Evolutionary conservation across 2,797 vertebrate genomes (phyloP), one percentile per base, ranked within the genome.

Genomic region (Microcaecilia unicolor): DNA sequence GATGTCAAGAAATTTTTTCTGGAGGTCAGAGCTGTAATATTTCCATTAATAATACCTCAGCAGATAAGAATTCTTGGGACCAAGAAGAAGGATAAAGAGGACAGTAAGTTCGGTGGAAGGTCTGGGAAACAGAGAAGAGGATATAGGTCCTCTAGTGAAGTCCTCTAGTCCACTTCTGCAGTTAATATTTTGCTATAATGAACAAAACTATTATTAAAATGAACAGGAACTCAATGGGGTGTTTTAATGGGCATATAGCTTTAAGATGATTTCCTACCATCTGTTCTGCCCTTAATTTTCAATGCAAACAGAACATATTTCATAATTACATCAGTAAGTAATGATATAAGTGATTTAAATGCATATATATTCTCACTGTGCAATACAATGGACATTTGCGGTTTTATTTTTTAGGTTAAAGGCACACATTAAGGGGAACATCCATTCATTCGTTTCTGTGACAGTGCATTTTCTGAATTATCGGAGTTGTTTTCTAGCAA

Each of bases 251-350:
- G 78, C 78, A 58, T 71, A 73, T 58, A 77, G 70, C 78, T 78
- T 80, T 74, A 72, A 76, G 76, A 44, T 36, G 63, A 74, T 49
- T 72, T 53, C 73, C 74, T 51, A 23, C 80, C 78, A 83, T 84
- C 80, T 83, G 81, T 72, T 83, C 74, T 53, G 51, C 39, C 55
- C 64, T 70, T 76, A 52, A 74, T 81, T 78, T 53, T 62, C 66
- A 72, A 81, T 74, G 73, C 74, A 74, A 61, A 67, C 76, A 64
- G 73, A 72, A 61, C 70, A 78, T 80, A 79, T 78, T 83, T 81
- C 76, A 81, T 72, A 78, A 81, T 81, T 78, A 79, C 78, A 81
- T 81, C 77, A 84, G 78, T 83, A 84, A 78, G 74, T 81, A 83
- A 81, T 81, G 75, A 73, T 80, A 62, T 59, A 79, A 78, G 71